Evolutionary conservation across 2,113 vertebrate species (phyloP).

Genomic region (Mus musculus): DNA sequence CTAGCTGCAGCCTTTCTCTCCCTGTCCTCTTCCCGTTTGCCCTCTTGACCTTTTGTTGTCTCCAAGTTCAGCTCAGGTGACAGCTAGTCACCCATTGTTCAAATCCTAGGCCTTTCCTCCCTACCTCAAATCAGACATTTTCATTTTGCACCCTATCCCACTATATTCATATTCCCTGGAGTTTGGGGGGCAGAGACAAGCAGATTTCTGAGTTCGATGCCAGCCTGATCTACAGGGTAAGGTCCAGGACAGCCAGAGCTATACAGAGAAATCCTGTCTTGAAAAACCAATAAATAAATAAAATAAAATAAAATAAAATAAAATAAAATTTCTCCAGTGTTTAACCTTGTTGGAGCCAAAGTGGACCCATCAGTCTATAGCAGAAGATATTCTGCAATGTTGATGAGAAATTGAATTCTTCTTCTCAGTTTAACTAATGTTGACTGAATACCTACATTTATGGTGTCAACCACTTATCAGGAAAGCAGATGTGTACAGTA

Average conservation of each 20-base stretch:
- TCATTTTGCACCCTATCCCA: not conserved
- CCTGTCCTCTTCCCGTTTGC: not conserved
- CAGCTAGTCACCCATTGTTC: not conserved
- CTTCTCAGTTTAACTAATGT: not conserved
- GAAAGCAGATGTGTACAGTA: not conserved
- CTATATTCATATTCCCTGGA: not conserved
- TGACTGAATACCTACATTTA: not conserved
- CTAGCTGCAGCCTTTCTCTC: not conserved
- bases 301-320: no score
- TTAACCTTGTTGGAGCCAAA: not conserved
- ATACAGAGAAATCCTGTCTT: no score
- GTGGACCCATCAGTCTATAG: not conserved
- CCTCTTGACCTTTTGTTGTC: not conserved
- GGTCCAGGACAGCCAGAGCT: no score
- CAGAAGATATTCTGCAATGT: not conserved
- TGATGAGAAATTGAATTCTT: conserved; percentile 30
- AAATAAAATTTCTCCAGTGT: not conserved
- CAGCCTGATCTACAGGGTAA: no score
- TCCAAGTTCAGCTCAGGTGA: not conserved
- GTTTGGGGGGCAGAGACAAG: no score
- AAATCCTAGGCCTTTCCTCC: not conserved
- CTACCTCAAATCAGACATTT: not conserved
- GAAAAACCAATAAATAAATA: no score
- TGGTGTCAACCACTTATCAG: not conserved
- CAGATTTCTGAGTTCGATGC: no score